Evolutionary conservation across 2,888 invertebrate species (phyloP).

Genomic region (Apomyelois bistriatella): DNA sequence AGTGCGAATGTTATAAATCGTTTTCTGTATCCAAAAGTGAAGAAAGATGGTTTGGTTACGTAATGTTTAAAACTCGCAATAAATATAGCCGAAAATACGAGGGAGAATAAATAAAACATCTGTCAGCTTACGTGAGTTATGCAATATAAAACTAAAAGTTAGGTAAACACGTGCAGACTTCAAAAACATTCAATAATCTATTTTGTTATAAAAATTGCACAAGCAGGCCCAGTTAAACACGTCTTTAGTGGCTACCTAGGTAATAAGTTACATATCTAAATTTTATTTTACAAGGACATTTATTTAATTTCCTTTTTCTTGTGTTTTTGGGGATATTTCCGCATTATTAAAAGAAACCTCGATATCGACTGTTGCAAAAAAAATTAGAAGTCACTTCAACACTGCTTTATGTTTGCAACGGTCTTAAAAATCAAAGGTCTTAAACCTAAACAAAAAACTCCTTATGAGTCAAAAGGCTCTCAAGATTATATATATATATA

Average conservation of each 20-base stretch:
- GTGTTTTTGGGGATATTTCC: no score
- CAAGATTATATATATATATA: no score
- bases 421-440: no score
- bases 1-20: conserved; percentile 31
- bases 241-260: neutral
- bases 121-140: conserved; percentile 53
- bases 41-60: conserved; percentile 54
- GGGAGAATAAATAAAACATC: conserved; percentile 59
- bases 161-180: conserved; percentile 54
- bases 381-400: no score
- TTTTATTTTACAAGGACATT: neutral
- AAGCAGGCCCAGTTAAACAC: neutral
- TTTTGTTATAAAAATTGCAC: conserved; percentile 31
- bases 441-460: no score
- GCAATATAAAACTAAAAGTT: conserved; percentile 55
- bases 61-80: conserved; percentile 57
- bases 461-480: no score
- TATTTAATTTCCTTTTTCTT: no score
- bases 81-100: conserved; percentile 54
- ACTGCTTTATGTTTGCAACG: no score
- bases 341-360: no score
- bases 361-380: no score
- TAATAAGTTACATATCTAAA: neutral
- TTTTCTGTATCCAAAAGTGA: conserved; percentile 34
- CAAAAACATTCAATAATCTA: conserved; percentile 29